Conservation (phyloP, 2,113 vertebrate genomes). For the Oncorhynchus clarkii region DNA sequence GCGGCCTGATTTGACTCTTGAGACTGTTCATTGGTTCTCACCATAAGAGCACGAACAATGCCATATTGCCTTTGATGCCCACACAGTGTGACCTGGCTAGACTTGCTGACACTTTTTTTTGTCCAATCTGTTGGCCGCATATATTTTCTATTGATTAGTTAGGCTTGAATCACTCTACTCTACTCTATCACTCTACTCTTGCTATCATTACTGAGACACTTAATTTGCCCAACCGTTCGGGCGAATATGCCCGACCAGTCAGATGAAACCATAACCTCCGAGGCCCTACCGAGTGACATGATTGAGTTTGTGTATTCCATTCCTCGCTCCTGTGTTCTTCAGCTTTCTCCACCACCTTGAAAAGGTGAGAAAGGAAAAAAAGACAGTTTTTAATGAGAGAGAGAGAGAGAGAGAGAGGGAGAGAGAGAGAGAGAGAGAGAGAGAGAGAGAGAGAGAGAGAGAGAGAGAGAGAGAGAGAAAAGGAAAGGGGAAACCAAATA, state of each 20-base stretch:
- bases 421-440: constrained; percentile 37
- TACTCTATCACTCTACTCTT: constrained; percentile 34
- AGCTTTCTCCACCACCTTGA: constrained; percentile 25
- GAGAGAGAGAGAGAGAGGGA: constrained; percentile 7
- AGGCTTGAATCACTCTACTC: constrained; percentile 29
- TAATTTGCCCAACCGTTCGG: background rate
- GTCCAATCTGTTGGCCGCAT: too few species aligned
- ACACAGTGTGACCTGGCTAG: too few species aligned
- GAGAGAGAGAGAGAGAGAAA: constrained; percentile 48
- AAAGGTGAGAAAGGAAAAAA: constrained; percentile 8
- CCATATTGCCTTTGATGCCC: too few species aligned
- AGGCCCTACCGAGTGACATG: constrained; percentile 18
- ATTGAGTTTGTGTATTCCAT: constrained; percentile 21
- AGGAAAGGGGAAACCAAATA: constrained; percentile 35
- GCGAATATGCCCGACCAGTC: constrained; percentile 12
- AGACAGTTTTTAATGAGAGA: constrained; percentile 4
- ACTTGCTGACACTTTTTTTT: too few species aligned
- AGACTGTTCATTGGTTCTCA: too few species aligned
- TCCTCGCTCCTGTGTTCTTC: constrained; percentile 36
- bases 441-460: constrained; percentile 7
- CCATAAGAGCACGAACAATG: too few species aligned
- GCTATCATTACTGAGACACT: constrained; percentile 26
- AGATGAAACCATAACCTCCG: background rate
- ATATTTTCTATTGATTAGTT: background rate
- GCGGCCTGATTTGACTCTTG: too few species aligned